Base-by-base conservation (phyloP, 2,113 vertebrate genomes). In the Penelope pileata region DNA sequence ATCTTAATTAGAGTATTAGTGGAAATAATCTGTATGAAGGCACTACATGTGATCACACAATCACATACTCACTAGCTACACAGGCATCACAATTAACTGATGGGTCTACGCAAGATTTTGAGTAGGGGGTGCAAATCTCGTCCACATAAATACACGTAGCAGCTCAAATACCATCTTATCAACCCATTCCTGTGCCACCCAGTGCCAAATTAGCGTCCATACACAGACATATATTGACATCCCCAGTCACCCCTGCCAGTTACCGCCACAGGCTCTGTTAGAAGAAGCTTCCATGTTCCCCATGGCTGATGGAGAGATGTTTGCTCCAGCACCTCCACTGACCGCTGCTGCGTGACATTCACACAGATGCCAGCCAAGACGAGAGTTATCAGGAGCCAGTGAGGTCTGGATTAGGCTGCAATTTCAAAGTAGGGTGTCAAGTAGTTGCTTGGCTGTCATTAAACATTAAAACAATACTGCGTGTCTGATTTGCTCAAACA, bases 1-100 rank as follows among this genome's bases (percentile, higher is more conserved):
- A 86, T 43, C 92, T 93, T 88, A 80, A 84, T 88, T 53, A 81
- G 38, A 85, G 69, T 69, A 91, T 59, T 80, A 89, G 68, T 69
- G 74, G 62, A 88, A 94, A 89, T 78, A 92, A 95, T 34, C 74
- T 82, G n/a, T 56, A 40, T 27, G 66, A 73, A 87, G 51, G 60
- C 69, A 54, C 16, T 2, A 7, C 6, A 9, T 30, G 66, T 34
- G 16, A 32, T 84, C 58, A 43, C 66, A 51, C 3, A 1, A 78
- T 51, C 60, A 59, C 54, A 60, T 38, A 13, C 26, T 19, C 70
- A 21, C 51, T 51, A 30, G 62, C 43, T 42, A 84, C 47, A 78
- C 21, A 62, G n/a, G 30, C 38, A 38, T 0, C 4, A 34, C 60
- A 68, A 68, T 26, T 64, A 68, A 56, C 24, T 78, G 32, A 23